Percentiles rank a stretch among this genome's conserved stretches.
Conservation (phyloP, 2,888 invertebrate species). For the Dasypogon diadema region DNA sequence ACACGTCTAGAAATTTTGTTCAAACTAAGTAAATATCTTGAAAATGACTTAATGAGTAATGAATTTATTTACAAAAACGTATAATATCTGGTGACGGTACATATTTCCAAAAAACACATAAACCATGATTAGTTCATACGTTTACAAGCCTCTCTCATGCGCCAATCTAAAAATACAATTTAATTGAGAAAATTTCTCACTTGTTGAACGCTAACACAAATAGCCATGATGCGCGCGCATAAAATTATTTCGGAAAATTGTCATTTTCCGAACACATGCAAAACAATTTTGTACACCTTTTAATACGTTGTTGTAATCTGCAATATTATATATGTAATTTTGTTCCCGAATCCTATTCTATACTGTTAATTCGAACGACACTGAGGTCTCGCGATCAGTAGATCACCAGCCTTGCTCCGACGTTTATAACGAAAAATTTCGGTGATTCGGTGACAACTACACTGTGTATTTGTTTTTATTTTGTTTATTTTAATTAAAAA, state of each 20-base stretch:
- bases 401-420: slow-evolving; percentile 71
- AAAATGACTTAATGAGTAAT: slow-evolving; percentile 40
- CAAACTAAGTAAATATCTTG: slow-evolving; percentile 1
- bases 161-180: slow-evolving; percentile 54
- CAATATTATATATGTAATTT: slow-evolving; percentile 42
- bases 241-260: slow-evolving; percentile 13
- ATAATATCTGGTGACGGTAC: slow-evolving; percentile 1
- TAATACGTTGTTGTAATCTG: slow-evolving; percentile 31
- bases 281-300: slow-evolving; percentile 2
- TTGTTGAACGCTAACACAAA: slow-evolving; percentile 43
- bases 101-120: slow-evolving; percentile 45
- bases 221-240: slow-evolving; percentile 52
- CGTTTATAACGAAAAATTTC: slow-evolving; percentile 66
- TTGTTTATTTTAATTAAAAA: slow-evolving; percentile 51
- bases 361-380: slow-evolving; percentile 70
- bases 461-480: slow-evolving; percentile 55
- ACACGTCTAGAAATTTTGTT: neutral
- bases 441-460: slow-evolving; percentile 68
- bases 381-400: slow-evolving; percentile 70
- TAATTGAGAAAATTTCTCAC: slow-evolving; percentile 50
- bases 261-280: slow-evolving; percentile 1
- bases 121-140: slow-evolving; percentile 43
- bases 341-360: slow-evolving; percentile 61
- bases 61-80: slow-evolving; percentile 8
- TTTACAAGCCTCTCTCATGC: slow-evolving; percentile 21